Conservation (phyloP, 2,797 vertebrate genomes). For the Ispidina lecontei region DNA sequence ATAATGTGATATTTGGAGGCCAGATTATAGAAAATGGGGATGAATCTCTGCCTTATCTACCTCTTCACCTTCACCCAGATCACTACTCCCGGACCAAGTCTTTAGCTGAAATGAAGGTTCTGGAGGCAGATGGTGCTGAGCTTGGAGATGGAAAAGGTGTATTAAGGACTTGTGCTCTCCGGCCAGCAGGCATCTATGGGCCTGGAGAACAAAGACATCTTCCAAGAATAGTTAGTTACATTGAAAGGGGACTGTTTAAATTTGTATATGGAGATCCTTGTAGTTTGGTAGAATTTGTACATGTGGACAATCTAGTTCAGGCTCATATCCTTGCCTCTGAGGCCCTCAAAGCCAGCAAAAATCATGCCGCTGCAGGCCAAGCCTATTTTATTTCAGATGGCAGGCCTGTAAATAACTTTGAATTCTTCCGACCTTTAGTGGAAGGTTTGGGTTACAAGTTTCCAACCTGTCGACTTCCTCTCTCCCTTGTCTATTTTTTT, state of each 20-base stretch:
- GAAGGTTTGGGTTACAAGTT: constrained; percentile 92
- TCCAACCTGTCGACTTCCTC: constrained; percentile 85
- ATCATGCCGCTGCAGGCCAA: constrained; percentile 86
- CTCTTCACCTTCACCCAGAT: constrained; percentile 91
- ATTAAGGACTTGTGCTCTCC: constrained; percentile 88
- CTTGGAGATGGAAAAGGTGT: constrained; percentile 68
- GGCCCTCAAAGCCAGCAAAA: constrained; percentile 80
- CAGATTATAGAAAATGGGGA: constrained; percentile 91
- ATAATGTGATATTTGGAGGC: constrained; percentile 93
- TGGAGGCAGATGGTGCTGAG: constrained; percentile 81
- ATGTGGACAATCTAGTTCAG: constrained; percentile 91
- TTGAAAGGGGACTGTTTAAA: constrained; percentile 89
- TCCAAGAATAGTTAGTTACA: constrained; percentile 89
- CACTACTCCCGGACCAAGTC: constrained; percentile 96
- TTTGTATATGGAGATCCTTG: constrained; percentile 89
- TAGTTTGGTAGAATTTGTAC: constrained; percentile 93
- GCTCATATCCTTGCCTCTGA: constrained; percentile 88
- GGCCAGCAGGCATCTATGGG: constrained; percentile 94
- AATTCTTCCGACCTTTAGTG: constrained; percentile 92
- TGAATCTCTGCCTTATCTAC: constrained; percentile 92
- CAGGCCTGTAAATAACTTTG: constrained; percentile 93
- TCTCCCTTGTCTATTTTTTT: constrained; percentile 86
- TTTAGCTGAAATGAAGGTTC: constrained; percentile 90
- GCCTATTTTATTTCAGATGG: constrained; percentile 96
- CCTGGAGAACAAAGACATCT: constrained; percentile 94